Evolutionary conservation across 2,113 vertebrate genomes (phyloP).

Genomic region (Gymnobelideus leadbeateri): DNA sequence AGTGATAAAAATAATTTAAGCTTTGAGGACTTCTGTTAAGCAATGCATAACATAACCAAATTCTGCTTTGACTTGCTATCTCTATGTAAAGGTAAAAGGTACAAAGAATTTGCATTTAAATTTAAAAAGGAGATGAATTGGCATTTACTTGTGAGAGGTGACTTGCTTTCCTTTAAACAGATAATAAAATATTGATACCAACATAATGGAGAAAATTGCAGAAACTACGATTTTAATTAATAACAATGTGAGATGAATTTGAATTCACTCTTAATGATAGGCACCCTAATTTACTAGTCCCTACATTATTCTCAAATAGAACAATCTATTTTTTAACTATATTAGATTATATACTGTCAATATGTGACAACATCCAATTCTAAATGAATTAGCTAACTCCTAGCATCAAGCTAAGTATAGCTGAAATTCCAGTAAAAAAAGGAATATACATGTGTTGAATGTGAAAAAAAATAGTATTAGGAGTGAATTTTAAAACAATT

Average conservation of each 20-base stretch:
- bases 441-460: conserved; percentile 24
- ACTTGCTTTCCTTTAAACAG: conserved; percentile 79
- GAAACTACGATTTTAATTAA: conserved; percentile 80
- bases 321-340: conserved; percentile 64
- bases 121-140: conserved; percentile 81
- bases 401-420: conserved; percentile 31
- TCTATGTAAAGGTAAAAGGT: conserved; percentile 75
- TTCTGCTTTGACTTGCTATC: conserved; percentile 66
- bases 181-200: conserved; percentile 82
- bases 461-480: conserved; percentile 43
- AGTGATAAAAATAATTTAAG: conserved; percentile 62
- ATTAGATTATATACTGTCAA: conserved; percentile 45
- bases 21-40: conserved; percentile 44
- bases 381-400: conserved; percentile 70
- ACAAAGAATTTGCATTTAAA: conserved; percentile 84
- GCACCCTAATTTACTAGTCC: conserved; percentile 57
- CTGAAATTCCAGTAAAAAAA: conserved; percentile 49
- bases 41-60: conserved; percentile 39
- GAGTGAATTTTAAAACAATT: conserved; percentile 52
- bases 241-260: conserved; percentile 69
- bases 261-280: conserved; percentile 77
- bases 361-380: conserved; percentile 61
- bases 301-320: conserved; percentile 67
- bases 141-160: conserved; percentile 76
- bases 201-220: conserved; percentile 74